A percentile compares a stretch with the other conserved stretches of the same genome.
Conservation (phyloP, 2,888 invertebrate genomes). For the Synanthedon formicaeformis region DNA sequence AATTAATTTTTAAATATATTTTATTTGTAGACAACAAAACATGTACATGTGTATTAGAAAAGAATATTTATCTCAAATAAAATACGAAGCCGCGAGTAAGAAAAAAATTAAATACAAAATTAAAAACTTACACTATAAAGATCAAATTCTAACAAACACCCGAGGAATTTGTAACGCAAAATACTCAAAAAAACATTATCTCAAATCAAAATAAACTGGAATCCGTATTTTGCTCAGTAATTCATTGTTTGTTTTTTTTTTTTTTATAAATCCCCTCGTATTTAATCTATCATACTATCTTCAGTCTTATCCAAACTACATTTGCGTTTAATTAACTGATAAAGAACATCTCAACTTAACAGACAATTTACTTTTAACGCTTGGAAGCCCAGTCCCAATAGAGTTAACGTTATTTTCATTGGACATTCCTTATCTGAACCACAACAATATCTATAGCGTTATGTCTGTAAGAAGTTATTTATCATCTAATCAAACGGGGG, state of each 20-base stretch:
- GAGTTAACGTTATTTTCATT: neutral
- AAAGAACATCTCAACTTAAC: slow-evolving; percentile 3
- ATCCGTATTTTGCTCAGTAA: too few relatives aligned
- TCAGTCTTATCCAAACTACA: slow-evolving; percentile 7
- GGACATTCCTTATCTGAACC: too few relatives aligned
- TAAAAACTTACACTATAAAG: neutral
- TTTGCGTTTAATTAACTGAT: slow-evolving; percentile 1
- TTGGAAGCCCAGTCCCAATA: slow-evolving; percentile 4
- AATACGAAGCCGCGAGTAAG: neutral
- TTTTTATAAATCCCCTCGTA: neutral
- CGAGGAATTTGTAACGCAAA: neutral
- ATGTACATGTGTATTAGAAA: neutral
- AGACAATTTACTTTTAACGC: neutral
- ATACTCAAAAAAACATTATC: too few relatives aligned
- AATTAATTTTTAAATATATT: neutral
- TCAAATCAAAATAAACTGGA: too few relatives aligned
- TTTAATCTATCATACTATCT: slow-evolving; percentile 5
- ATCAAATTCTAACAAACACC: neutral
- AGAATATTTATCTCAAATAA: neutral
- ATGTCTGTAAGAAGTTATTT: neutral
- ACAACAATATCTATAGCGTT: too few relatives aligned
- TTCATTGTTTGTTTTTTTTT: neutral
- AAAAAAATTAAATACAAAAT: neutral
- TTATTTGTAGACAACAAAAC: neutral
- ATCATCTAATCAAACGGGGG: neutral